Evolutionary conservation across 2,113 vertebrate genomes (phyloP).

Genomic region (Kryptolebias marmoratus): DNA sequence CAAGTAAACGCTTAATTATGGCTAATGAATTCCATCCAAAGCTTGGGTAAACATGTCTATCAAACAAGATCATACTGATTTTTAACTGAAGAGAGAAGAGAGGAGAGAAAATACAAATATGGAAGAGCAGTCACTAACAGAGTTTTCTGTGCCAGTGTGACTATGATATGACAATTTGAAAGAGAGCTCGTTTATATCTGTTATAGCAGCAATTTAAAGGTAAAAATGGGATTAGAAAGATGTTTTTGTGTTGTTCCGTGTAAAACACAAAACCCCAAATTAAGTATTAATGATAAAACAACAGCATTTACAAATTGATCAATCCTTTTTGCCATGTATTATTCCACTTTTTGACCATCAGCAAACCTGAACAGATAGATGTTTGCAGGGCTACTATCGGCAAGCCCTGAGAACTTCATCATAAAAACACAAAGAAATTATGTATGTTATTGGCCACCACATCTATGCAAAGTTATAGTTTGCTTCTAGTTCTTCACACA

Average conservation of each 20-base stretch:
- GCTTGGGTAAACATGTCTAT: constrained; percentile 80
- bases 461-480: no score
- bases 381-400: background rate
- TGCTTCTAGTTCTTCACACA: no score
- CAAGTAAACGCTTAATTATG: constrained; percentile 82
- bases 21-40: constrained; percentile 81
- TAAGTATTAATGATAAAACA: background rate
- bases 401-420: background rate
- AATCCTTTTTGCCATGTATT: background rate
- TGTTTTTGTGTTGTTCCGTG: background rate
- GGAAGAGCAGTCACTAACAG: constrained; percentile 40
- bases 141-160: constrained; percentile 54
- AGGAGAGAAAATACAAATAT: constrained; percentile 24
- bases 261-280: background rate
- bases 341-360: constrained; percentile 6
- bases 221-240: constrained; percentile 17
- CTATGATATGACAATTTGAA: constrained; percentile 38
- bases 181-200: constrained; percentile 20
- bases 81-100: constrained; percentile 58
- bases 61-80: constrained; percentile 72
- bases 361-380: background rate
- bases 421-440: background rate
- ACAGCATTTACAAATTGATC: no score
- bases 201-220: constrained; percentile 38
- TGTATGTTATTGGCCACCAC: no score